These are phyloP conservation scores for Lepas anatifera DNA, from an alignment of 2,888 invertebrate species.

Conservation along the genomic window DNA sequence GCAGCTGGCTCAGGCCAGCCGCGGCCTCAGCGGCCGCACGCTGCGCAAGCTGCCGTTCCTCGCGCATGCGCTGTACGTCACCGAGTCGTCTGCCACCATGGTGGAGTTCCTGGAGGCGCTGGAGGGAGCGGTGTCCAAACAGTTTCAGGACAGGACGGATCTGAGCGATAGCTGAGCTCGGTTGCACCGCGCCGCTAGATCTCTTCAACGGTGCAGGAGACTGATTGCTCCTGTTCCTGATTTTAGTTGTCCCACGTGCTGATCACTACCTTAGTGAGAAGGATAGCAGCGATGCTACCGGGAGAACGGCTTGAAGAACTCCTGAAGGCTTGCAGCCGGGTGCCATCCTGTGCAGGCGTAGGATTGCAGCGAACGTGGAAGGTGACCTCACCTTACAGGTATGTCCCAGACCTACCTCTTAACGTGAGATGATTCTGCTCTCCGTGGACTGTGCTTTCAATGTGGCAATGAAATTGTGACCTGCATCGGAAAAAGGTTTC, in stretches of 20 bases:
- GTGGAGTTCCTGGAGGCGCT: conserved; percentile 17
- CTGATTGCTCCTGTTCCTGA: neutral
- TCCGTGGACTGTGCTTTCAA: no score
- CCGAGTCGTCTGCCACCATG: neutral
- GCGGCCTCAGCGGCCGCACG: conserved; percentile 68
- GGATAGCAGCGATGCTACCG: neutral
- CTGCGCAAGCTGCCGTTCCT: conserved; percentile 80
- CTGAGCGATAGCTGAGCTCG: neutral
- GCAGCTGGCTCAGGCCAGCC: conserved; percentile 33
- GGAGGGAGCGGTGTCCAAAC: conserved; percentile 16
- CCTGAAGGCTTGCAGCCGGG: neutral
- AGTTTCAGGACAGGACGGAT: conserved; percentile 14
- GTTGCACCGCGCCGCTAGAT: neutral
- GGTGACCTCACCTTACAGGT: no score
- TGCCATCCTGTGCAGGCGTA: neutral
- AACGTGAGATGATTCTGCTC: no score
- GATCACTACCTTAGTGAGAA: no score
- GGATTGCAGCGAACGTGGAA: no score
- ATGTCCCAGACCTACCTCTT: no score
- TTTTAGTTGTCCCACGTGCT: no score
- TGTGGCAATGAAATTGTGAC: no score
- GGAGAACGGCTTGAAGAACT: no score
- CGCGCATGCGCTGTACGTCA: conserved; percentile 36
- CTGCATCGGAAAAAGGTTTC: no score
- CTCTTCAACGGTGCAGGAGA: neutral